phyloP scores from a whole-genome alignment of 2,797 vertebrate species.

The Masticophis lateralis region DNA sequence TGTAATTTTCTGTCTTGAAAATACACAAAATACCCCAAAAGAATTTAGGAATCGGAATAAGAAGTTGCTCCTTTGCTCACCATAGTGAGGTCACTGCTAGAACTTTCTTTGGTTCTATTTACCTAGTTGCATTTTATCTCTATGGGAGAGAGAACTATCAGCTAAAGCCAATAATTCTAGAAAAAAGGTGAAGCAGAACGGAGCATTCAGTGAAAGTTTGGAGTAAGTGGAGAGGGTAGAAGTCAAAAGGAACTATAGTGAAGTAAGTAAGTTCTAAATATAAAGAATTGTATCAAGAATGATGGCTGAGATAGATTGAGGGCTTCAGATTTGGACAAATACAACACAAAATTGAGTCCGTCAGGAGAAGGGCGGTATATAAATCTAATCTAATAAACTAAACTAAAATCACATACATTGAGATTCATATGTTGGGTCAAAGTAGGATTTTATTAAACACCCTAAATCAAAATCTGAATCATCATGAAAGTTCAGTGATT shows the following conservation, averaged over 20 bases:
- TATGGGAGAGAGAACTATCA: background rate
- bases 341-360: background rate
- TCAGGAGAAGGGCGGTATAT: too few species aligned
- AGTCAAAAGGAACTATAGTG: background rate
- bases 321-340: background rate
- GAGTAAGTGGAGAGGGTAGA: too few species aligned
- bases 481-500: background rate
- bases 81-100: constrained; percentile 19
- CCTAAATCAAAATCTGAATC: background rate
- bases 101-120: constrained; percentile 7
- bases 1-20: background rate
- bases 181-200: background rate
- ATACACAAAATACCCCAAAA: background rate
- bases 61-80: background rate
- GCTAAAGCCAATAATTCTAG: background rate
- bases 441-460: background rate
- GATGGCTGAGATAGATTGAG: background rate
- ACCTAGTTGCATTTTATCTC: background rate
- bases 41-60: background rate
- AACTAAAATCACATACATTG: background rate
- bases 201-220: background rate
- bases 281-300: background rate
- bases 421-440: background rate
- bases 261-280: background rate
- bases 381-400: too few species aligned